These are phyloP conservation scores for Metopia argyrocephala DNA, from an alignment of 2,888 invertebrate species.

Conservation along the genomic window DNA sequence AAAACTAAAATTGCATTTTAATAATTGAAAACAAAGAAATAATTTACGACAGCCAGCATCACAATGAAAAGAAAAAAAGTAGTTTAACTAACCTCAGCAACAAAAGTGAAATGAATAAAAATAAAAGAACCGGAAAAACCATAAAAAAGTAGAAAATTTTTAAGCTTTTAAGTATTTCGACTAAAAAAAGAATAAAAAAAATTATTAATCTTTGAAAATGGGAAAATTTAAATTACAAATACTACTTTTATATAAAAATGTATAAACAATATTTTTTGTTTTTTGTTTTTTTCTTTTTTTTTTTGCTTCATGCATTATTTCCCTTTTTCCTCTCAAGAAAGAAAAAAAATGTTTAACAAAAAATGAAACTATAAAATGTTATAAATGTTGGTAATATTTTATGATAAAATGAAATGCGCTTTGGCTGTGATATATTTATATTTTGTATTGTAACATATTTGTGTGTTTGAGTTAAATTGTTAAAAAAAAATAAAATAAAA, in stretches of 20 bases:
- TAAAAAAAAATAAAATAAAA: too few relatives aligned
- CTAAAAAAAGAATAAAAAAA: not conserved
- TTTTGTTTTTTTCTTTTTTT: not conserved
- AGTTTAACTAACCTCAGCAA: slow-evolving; percentile 14
- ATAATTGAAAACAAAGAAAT: slow-evolving; percentile 62
- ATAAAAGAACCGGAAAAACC: not conserved
- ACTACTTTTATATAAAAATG: slow-evolving; percentile 15
- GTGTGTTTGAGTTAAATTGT: slow-evolving; percentile 2
- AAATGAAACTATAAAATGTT: slow-evolving; percentile 20
- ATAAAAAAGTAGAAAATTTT: not conserved
- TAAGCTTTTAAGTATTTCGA: too few relatives aligned
- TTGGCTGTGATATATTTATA: slow-evolving; percentile 50
- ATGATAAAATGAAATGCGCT: not conserved
- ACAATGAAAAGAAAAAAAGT: slow-evolving; percentile 51
- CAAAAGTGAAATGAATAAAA: slow-evolving; percentile 6
- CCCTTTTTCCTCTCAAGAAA: not conserved
- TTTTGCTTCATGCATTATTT: not conserved
- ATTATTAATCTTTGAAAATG: slow-evolving; percentile 8
- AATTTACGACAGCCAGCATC: slow-evolving; percentile 44
- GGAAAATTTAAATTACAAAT: slow-evolving; percentile 2
- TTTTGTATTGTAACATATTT: slow-evolving; percentile 10
- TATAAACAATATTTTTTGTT: not conserved
- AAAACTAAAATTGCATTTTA: slow-evolving; percentile 64
- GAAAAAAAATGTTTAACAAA: slow-evolving; percentile 16
- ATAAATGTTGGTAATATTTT: not conserved